phyloP scores from a whole-genome alignment of 2,888 invertebrate species.

The Resseliella maxima region DNA sequence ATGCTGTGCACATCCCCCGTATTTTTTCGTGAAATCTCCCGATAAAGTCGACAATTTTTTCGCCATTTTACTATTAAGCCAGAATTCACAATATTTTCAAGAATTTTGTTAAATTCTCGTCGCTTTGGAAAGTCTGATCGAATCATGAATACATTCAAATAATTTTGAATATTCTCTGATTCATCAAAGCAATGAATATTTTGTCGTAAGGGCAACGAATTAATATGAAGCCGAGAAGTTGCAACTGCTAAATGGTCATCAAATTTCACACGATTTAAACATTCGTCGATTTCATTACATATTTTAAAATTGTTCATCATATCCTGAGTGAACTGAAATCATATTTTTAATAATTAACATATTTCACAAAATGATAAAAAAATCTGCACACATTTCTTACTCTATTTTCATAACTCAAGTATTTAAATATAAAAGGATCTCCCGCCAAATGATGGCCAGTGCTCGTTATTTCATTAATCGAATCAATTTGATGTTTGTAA shows the following conservation, averaged over 20 bases:
- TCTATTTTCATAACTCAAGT: too few relatives aligned
- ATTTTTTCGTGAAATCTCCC: too few relatives aligned
- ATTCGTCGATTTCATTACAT: conserved; percentile 65
- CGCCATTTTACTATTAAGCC: background rate
- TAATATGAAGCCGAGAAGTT: conserved; percentile 64
- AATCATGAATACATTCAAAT: conserved; percentile 64
- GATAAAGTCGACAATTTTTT: background rate
- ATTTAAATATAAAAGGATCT: too few relatives aligned
- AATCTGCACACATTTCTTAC: too few relatives aligned
- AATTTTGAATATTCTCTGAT: conserved; percentile 65
- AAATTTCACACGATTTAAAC: conserved; percentile 62
- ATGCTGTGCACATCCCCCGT: too few relatives aligned
- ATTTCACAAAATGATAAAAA: too few relatives aligned
- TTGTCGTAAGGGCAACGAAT: conserved; percentile 64
- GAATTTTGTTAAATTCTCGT: background rate
- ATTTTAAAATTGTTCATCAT: conserved; percentile 61
- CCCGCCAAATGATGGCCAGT: too few relatives aligned
- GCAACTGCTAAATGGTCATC: conserved; percentile 63
- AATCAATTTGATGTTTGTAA: too few relatives aligned
- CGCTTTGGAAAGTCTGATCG: conserved; percentile 61
- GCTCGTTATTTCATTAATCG: too few relatives aligned
- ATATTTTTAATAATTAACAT: too few relatives aligned
- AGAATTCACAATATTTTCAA: background rate
- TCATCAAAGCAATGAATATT: conserved; percentile 65
- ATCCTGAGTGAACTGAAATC: background rate